Evolutionary conservation across 2,888 invertebrate species (phyloP), one percentile per base, ranked within the genome.

Genomic region (Conistra vaccinii): DNA sequence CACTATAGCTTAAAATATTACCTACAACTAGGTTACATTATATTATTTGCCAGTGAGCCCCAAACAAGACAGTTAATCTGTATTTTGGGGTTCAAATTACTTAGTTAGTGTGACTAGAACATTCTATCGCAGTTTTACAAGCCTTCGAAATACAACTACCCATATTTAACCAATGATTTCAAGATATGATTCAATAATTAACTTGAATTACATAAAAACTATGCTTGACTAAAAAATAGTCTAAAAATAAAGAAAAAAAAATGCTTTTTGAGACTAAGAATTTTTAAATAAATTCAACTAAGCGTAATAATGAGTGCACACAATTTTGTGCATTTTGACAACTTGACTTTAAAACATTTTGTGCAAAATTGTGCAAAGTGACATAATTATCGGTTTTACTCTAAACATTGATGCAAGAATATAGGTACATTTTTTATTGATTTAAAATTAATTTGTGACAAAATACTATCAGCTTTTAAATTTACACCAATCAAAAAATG

Each of bases 131-230:
- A 12, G 1, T 71, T 35, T 45, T 42, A 77, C 66, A 69, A 60
- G 7, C 61, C 66, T 26, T 61, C 29, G 26, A 1, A 7, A 66
- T 66, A 62, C 29, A 26, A 61, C 65, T 29, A 58, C 63, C 53
- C 74, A 81, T 83, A 81, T 81, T 83, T 82, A 81, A 83, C 65
- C 73, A 87, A 83, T 63, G 77, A 80, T 55, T 58, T n/a, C 23
- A 78, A 85, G 84, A 88, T 88, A 87, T 87, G 87, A 80, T 81
- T 80, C 35, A 51, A 79, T 84, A 85, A 84, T 84, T 84, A 84
- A 87, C 80, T 32, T 53, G 76, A 73, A 74, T 79, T 76, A 81
- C 73, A 61, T 81, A 81, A 60, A 65, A 80, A 74, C 77, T 85
- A 86, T 63, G 10, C 35, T 60, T 6, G 65, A 75, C 73, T 75